Base-by-base conservation (phyloP, 2,888 invertebrate genomes). In the Antitype chi region DNA sequence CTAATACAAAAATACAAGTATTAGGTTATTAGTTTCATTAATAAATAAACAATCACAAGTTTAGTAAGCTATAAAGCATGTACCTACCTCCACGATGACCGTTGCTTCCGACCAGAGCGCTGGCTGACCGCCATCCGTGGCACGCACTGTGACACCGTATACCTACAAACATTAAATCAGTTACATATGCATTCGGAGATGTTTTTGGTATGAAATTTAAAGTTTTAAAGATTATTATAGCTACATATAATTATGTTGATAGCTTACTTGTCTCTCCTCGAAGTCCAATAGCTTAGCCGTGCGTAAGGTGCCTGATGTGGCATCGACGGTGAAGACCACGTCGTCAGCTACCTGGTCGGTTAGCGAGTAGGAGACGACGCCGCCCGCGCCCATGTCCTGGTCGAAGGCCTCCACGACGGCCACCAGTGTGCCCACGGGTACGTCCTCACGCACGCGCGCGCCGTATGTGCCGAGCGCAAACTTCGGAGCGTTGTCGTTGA, bases 381-480 rank as follows among this genome's bases (percentile, higher is more conserved):
- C 99, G 80, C 98, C 99, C 1, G 97, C 97, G 0, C 98, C 99
- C 59, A 98, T 96, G 95, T 99, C 99, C 0, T 98, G 98, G 95
- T 99, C 99, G 55, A 97, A 98, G 5, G 97, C 97, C 84, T 97
- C 98, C 28, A 99, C 97, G 32, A 98, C 98, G 2, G 98, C 99
- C 3, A 99, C 98, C 3, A 99, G 98, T 77, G 98, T 98, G 80
- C 99, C 99, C 4, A 97, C 95, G 0, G 99, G 99, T 73, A 99
- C 97, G 94, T 99, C 99, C 94, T 99, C 99, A 11, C 99, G 97
- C 38, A 99, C 98, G 91, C 98, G 98, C 57, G 99, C 98, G 60
- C 97, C 93, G 91, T 98, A 99, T 82, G 97, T 97, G 47, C 97
- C 94, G 67, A 98, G 97, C 52, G 98, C 98, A 93, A 99, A 99